Evolutionary conservation across 2,888 invertebrate species (phyloP), one percentile per base, ranked within the genome.

Genomic region (Chrysodeixis includens): DNA sequence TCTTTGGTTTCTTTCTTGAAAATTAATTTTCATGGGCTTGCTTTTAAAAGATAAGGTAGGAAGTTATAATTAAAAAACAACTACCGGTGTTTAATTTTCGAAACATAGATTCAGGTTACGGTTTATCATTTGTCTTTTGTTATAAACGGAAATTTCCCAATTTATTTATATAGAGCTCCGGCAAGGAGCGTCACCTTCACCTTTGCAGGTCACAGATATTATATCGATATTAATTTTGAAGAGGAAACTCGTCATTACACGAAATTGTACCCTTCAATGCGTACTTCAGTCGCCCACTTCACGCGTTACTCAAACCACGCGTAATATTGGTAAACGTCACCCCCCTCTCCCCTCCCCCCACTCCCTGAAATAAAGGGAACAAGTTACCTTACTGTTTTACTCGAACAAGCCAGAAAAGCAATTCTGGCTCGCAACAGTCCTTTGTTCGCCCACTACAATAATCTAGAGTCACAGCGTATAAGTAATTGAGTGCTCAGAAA

Each of bases 401-500:
- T 46, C n/a, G 6, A 40, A 40, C 40, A 40, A 40, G 46, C 18
- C 20, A 20, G 18, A 10, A 49, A 49, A 49, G 18, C 46, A 49
- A 49, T 49, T 49, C 18, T 26, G 72, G 66, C 52, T 62, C 73
- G 62, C 54, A 46, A 18, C 56, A 59, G 56, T 56, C 30, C 51
- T 74, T 77, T 77, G 67, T 62, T 54, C 35, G 69, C 71, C 68
- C 57, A 46, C 59, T 58, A 61, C 69, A 72, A 68, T 62, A 71
- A 69, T 70, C 56, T 55, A 72, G 6, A 51, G 65, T 59, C 57
- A 52, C 59, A 53, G 20, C 62, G 22, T 82, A 85, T 86, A 83
- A 81, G 82, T 84, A 89, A 87, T 87, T 84, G 79, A 83, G 83
- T 84, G 82, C 80, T 81, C 86, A 86, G 78, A 81, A 68, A 63